Base-by-base conservation (phyloP, 2,113 vertebrate genomes). In the Corythoichthys haematopterus region DNA sequence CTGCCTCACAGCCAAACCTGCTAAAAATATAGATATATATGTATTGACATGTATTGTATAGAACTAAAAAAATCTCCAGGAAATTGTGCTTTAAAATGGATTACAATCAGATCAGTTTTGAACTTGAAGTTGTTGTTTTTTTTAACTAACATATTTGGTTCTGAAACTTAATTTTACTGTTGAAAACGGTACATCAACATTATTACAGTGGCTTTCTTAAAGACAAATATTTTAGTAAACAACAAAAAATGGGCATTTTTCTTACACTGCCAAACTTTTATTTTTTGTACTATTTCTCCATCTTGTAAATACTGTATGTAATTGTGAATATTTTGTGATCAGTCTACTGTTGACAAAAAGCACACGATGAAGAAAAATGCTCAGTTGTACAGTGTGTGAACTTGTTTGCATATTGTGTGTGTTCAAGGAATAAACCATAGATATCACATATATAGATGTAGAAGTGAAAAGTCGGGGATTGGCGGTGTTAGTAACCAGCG, bases 281-380 rank as follows among this genome's bases (percentile, higher is more conserved):
- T 4, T 36, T 57, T 35, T 4, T 56, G 53, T 56, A 56, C 20
- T 33, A 12, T 12, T 52, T 35, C 10, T 12, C 52, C 52, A 13
- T 6, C 6, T 14, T 57, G 55, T 57, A 36, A 57, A 57, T 57
- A 36, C 33, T 36, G 55, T 28, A 55, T 33, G 52, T 57, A 14
- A 36, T 56, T 56, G 55, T 57, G 55, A 57, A 36, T 57, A 57
- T 36, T 57, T 57, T 60, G 58, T 60, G 58, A 20, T n/a, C 58
- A n/a, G 37, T 60, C 36, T 40, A 40, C 38, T 60, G 37, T 43
- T 37, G 38, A 60, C 15, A 60, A 40, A 43, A 57, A 36, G 55
- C 55, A 36, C 11, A 56, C 4, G 9, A 40, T 60, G 58, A 60
- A 60, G 58, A 60, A 60, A 60, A 60, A 3, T 3, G 36, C 20